These are phyloP conservation scores for Chiropotes sagulatus DNA, from an alignment of 2,797 vertebrate species.

Conservation along the genomic window DNA sequence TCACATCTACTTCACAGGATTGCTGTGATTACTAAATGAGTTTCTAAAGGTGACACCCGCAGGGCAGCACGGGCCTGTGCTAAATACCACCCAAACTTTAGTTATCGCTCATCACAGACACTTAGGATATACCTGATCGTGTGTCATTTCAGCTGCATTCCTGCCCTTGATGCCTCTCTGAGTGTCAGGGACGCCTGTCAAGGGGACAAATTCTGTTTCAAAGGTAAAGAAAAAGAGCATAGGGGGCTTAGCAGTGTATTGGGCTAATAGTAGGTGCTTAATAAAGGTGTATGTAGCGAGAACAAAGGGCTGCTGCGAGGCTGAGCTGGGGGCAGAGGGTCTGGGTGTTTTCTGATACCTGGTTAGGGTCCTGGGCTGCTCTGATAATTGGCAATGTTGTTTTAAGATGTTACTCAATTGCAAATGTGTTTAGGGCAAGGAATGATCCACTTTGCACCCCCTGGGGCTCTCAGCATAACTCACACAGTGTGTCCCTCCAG, in stretches of 20 bases:
- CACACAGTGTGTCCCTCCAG: not conserved
- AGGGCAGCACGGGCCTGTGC: no score
- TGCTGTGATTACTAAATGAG: not conserved
- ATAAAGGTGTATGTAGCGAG: not conserved
- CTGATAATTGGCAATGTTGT: not conserved
- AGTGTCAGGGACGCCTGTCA: not conserved
- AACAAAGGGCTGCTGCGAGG: not conserved
- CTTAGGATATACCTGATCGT: not conserved
- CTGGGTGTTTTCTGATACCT: not conserved
- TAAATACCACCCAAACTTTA: not conserved
- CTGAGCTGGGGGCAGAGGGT: not conserved
- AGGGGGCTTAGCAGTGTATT: not conserved
- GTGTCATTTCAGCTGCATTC: not conserved
- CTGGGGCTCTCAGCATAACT: not conserved
- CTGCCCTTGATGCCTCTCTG: not conserved
- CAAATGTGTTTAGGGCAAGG: not conserved
- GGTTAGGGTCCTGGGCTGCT: not conserved
- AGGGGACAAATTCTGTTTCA: not conserved
- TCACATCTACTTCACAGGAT: no score
- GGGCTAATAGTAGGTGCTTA: not conserved
- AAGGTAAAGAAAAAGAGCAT: not conserved
- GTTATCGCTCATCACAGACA: not conserved
- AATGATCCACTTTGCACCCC: not conserved
- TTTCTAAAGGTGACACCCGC: no score
- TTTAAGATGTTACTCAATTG: not conserved